phyloP scores from a whole-genome alignment of 2,113 vertebrate species.

The Hyla sarda region DNA sequence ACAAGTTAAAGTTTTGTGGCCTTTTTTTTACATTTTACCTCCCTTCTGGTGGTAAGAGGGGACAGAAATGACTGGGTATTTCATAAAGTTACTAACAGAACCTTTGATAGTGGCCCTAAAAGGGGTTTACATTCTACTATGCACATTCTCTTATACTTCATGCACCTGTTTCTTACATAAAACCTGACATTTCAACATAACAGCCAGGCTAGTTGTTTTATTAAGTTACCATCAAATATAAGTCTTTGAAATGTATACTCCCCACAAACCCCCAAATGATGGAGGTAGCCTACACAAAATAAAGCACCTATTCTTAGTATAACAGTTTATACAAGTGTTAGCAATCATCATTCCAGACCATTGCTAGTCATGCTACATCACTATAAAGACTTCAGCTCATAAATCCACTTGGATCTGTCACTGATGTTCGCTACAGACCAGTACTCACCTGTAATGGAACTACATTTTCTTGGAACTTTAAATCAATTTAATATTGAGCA shows the following conservation, averaged over 20 bases:
- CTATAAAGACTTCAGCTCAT: slow-evolving; percentile 4
- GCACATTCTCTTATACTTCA: not conserved
- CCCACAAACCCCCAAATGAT: slow-evolving; percentile 15
- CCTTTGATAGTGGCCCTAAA: not conserved
- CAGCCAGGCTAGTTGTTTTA: not conserved
- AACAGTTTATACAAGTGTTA: slow-evolving; percentile 57
- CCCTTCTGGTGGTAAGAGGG: too few relatives aligned
- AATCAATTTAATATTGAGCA: not conserved
- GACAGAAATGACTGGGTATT: too few relatives aligned
- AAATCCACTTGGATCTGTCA: slow-evolving; percentile 39
- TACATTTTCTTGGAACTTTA: not conserved
- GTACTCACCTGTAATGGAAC: not conserved
- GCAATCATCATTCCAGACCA: slow-evolving; percentile 52
- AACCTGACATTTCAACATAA: not conserved
- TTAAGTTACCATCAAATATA: slow-evolving; percentile 33
- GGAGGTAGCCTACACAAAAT: slow-evolving; percentile 20
- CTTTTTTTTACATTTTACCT: too few relatives aligned
- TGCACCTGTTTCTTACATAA: not conserved
- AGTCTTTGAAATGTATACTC: slow-evolving; percentile 32
- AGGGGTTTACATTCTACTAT: not conserved
- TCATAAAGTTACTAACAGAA: too few relatives aligned
- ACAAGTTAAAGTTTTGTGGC: too few relatives aligned
- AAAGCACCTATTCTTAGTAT: slow-evolving; percentile 34
- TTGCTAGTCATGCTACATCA: slow-evolving; percentile 21
- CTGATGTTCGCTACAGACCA: slow-evolving; percentile 19